These are phyloP conservation scores for Cantharis rustica DNA, from an alignment of 2,888 invertebrate species.

Conservation along the genomic window DNA sequence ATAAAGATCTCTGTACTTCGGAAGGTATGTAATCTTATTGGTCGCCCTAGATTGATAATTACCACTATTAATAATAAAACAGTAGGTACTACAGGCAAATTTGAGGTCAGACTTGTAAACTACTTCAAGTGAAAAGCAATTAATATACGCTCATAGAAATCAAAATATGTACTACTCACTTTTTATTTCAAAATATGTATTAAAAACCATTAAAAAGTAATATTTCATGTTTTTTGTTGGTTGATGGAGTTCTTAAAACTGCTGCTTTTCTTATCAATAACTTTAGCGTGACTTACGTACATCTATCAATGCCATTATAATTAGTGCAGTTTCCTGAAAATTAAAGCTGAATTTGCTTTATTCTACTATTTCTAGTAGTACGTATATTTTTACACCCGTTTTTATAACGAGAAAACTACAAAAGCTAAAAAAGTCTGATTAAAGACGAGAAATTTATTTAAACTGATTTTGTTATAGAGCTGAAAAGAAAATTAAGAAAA, in stretches of 20 bases:
- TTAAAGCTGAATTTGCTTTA: neutral
- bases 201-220: neutral
- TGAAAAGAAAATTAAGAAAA: neutral
- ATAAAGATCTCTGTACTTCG: no score
- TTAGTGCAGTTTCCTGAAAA: neutral
- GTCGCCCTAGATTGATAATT: no score
- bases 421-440: neutral
- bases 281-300: neutral
- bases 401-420: neutral
- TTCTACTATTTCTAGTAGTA: neutral
- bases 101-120: no score
- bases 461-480: neutral
- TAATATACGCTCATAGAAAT: no score
- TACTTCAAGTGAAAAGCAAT: no score
- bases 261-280: neutral
- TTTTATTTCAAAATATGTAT: no score
- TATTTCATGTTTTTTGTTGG: no score
- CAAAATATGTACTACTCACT: no score
- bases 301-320: neutral
- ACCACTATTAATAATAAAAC: no score
- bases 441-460: neutral
- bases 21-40: no score
- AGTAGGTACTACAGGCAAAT: no score
- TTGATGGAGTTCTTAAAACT: neutral
- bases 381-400: neutral